phyloP scores from a whole-genome alignment of 2,797 vertebrate genomes.

The Pangasius macronema region DNA sequence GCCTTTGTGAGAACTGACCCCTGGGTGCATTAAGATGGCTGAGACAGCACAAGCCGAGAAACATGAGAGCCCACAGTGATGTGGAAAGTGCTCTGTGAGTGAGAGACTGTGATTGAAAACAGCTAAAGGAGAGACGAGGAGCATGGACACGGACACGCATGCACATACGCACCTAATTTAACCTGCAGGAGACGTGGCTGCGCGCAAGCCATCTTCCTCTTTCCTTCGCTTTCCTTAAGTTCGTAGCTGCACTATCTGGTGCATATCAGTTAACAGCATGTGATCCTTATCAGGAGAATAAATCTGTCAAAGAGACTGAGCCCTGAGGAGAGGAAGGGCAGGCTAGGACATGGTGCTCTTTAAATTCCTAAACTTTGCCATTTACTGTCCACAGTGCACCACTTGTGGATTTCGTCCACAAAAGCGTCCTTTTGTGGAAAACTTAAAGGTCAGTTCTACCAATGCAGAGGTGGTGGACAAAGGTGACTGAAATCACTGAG shows the following conservation, averaged over 20 bases:
- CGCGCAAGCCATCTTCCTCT: conserved; percentile 41
- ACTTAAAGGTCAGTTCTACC: conserved; percentile 33
- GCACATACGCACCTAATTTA: conserved; percentile 43
- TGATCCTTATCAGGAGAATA: conserved; percentile 52
- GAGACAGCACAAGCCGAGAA: conserved; percentile 55
- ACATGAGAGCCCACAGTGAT: conserved; percentile 51
- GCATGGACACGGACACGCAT: conserved; percentile 15
- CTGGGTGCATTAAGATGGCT: conserved; percentile 53
- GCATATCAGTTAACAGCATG: conserved; percentile 54
- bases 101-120: conserved; percentile 56
- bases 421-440: conserved; percentile 10
- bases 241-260: conserved; percentile 35
- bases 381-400: conserved; percentile 32
- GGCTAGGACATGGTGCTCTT: conserved; percentile 41
- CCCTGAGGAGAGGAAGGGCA: conserved; percentile 46
- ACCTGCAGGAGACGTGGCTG: conserved; percentile 40
- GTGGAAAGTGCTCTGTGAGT: conserved; percentile 52
- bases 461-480: not conserved
- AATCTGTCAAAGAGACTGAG: conserved; percentile 47
- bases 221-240: conserved; percentile 23
- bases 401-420: conserved; percentile 17
- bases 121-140: conserved; percentile 40
- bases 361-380: conserved; percentile 42
- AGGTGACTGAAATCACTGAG: conserved; percentile 11
- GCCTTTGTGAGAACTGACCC: conserved; percentile 52